A percentile compares a stretch with the other conserved stretches of the same genome.
phyloP scores from a whole-genome alignment of 1,140 invertebrate genomes.

The Lepeophtheirus salmonis region DNA sequence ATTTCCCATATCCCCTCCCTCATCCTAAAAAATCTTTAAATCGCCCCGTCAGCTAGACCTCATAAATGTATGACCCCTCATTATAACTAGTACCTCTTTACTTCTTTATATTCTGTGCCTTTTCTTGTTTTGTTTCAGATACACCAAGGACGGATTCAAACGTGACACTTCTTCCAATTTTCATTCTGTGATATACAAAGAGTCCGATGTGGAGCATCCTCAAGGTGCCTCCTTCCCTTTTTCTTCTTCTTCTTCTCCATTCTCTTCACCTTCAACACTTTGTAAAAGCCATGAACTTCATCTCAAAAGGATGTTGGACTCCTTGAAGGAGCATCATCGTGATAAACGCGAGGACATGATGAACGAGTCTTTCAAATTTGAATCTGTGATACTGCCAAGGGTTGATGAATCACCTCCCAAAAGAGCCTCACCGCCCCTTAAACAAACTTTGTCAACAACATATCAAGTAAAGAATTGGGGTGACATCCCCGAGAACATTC shows the following conservation, averaged over 20 bases:
- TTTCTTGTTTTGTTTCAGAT: neutral
- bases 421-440: neutral
- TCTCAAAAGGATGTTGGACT: neutral
- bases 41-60: no score
- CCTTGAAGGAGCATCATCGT: neutral
- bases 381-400: neutral
- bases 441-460: constrained; percentile 7
- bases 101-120: constrained; percentile 3
- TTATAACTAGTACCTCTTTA: constrained; percentile 27
- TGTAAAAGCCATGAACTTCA: neutral
- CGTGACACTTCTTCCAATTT: constrained; percentile 26
- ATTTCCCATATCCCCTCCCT: no score
- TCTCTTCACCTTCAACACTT: neutral
- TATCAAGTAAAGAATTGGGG: neutral
- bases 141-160: neutral
- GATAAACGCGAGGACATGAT: neutral
- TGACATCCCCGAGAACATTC: neutral
- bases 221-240: neutral
- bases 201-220: constrained; percentile 53
- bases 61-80: no score
- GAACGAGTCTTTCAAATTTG: neutral
- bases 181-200: constrained; percentile 63
- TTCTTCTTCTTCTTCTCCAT: neutral
- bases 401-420: neutral
- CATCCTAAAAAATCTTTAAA: no score